Base-by-base conservation (phyloP, 1,140 invertebrate genomes). In the Monochamus saltuarius region DNA sequence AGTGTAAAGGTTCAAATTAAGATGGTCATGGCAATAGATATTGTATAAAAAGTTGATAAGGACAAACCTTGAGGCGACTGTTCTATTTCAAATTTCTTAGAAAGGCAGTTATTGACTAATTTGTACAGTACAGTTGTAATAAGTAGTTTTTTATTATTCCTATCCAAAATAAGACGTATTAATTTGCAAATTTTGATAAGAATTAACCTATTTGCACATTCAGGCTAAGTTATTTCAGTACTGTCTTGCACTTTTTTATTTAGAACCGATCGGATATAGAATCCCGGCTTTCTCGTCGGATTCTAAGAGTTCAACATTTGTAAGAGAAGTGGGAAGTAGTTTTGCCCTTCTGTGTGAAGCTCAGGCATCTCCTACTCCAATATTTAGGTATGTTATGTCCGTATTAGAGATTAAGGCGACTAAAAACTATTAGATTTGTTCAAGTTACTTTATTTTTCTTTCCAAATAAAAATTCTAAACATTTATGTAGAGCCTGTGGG, bases 361-460 rank as follows among this genome's bases (percentile, higher is more conserved):
- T 36, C 87, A 89, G 65, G 63, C 82, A 63, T 87, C 79, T 76
- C 87, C 87, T 58, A 80, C 87, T 59, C 87, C 88, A 56, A 73
- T 82, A 64, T 86, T 86, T 81, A 88, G 86, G 87, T 89, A 80
- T 68, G 72, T 65, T 59, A 14, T 29, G 22, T 29, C 22, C 6
- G 22, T 29, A 29, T 29, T 11, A 37, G 40, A 34, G 42, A 40
- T 51, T 53, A 46, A 49, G 2, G 1, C 22, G 7, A 9, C 7
- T n/a, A 11, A n/a, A 22, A 34, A 34, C 19, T 34, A 14, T 8
- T 49, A 9, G 8, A 22, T 19, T 22, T 1, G 2, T 34, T 3
- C 1, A 9, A 38, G n/a, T n/a, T n/a, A n/a, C n/a, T n/a, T n/a
- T n/a, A n/a, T n/a, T n/a, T n/a, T n/a, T n/a, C 13, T 13, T 35